A percentile compares a stretch with the other conserved stretches of the same genome.
phyloP scores from a whole-genome alignment of 2,113 vertebrate genomes.

The Bothrops jararaca region DNA sequence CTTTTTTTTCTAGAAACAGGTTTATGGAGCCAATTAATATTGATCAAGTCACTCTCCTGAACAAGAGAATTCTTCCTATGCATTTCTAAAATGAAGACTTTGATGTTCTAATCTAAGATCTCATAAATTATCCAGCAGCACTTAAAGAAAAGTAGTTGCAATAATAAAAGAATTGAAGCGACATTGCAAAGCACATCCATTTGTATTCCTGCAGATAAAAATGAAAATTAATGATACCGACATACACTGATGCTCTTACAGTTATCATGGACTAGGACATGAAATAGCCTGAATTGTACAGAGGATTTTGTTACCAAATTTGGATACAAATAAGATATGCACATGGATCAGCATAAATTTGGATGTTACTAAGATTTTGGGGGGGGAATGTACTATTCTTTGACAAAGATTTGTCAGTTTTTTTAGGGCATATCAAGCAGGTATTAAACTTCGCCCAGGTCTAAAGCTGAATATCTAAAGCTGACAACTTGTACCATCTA shows the following conservation, averaged over 20 bases:
- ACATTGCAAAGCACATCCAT: constrained; percentile 17
- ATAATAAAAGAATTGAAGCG: constrained; percentile 10
- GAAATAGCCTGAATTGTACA: neutral
- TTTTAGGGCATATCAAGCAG: neutral
- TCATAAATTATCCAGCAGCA: constrained; percentile 31
- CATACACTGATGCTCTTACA: constrained; percentile 16
- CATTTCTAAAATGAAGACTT: neutral
- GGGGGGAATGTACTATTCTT: neutral
- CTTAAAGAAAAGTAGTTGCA: constrained; percentile 10
- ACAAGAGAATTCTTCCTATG: constrained; percentile 8
- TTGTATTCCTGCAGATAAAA: neutral
- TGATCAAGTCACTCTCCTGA: constrained; percentile 11
- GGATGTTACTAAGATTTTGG: neutral
- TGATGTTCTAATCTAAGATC: constrained; percentile 9
- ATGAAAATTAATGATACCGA: constrained; percentile 13
- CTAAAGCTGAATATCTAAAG: neutral
- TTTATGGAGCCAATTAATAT: constrained; percentile 17
- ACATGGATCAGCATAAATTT: neutral
- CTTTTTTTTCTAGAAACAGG: neutral
- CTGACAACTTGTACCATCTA: neutral
- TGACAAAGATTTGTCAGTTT: neutral
- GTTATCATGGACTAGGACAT: constrained; percentile 16
- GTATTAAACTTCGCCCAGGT: neutral
- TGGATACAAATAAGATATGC: neutral
- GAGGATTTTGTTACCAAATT: neutral